Conservation (phyloP, 2,888 invertebrate genomes). For the Rhaphigaster nebulosa region DNA sequence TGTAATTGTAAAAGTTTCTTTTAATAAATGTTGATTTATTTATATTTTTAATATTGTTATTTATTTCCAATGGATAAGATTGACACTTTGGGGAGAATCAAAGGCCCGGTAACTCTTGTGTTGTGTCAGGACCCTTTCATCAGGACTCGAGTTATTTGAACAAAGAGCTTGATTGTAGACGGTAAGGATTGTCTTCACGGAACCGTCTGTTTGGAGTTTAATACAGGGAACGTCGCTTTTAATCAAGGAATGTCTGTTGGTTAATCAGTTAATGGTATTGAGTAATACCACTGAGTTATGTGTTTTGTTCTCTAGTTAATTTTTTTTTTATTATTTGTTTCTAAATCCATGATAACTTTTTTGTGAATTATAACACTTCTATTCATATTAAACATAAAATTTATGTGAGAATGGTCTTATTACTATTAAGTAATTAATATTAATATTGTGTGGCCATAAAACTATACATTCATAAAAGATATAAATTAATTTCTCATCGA, state of each 20-base stretch:
- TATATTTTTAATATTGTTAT: neutral
- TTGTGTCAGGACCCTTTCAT: neutral
- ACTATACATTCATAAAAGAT: too few species aligned
- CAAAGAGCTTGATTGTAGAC: conserved; percentile 14
- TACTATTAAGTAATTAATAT: too few species aligned
- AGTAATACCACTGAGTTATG: neutral
- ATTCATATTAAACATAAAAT: too few species aligned
- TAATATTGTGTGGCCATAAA: too few species aligned
- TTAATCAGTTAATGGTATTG: neutral
- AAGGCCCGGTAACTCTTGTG: neutral
- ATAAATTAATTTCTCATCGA: too few species aligned
- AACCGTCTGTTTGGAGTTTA: neutral
- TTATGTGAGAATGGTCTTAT: too few species aligned
- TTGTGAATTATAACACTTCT: too few species aligned
- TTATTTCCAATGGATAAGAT: neutral
- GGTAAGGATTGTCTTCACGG: neutral
- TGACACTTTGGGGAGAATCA: neutral
- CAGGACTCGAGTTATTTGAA: neutral
- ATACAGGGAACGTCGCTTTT: neutral
- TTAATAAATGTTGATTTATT: too few species aligned
- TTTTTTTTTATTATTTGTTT: neutral
- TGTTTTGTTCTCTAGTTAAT: neutral
- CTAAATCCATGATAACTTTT: neutral
- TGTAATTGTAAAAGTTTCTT: too few species aligned
- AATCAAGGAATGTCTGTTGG: neutral